These are phyloP conservation scores for Botia almorhae DNA, from an alignment of 2,797 vertebrate species.

Conservation along the genomic window DNA sequence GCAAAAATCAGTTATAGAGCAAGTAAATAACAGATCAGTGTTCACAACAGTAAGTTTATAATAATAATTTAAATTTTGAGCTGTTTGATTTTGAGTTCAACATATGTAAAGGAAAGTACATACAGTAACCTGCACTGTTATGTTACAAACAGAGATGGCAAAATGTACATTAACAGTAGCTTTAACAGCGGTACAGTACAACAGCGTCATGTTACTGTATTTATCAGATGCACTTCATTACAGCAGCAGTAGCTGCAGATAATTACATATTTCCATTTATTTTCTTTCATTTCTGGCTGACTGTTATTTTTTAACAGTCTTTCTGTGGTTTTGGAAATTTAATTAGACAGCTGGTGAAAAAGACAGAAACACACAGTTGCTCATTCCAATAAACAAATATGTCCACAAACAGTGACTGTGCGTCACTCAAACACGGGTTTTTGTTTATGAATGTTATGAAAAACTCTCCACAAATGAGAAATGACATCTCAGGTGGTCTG, in stretches of 20 bases:
- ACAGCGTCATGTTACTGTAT: too few relatives aligned
- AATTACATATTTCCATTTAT: not conserved
- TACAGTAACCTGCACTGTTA: too few relatives aligned
- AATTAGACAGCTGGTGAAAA: not conserved
- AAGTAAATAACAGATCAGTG: too few relatives aligned
- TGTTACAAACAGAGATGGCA: too few relatives aligned
- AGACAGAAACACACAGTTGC: not conserved
- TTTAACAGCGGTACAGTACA: too few relatives aligned
- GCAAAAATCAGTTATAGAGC: too few relatives aligned
- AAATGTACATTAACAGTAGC: too few relatives aligned
- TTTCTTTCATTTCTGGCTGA: not conserved
- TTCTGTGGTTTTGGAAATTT: not conserved
- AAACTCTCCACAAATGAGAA: not conserved
- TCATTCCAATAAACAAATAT: not conserved
- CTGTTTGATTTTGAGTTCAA: too few relatives aligned
- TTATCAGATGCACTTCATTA: too few relatives aligned
- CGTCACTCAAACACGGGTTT: not conserved
- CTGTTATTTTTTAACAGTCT: not conserved
- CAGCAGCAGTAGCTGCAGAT: not conserved
- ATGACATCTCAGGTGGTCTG: not conserved
- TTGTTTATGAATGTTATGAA: not conserved
- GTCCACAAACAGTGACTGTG: not conserved
- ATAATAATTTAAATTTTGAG: too few relatives aligned
- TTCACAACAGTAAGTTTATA: too few relatives aligned
- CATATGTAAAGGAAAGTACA: too few relatives aligned